Percentiles rank a stretch among this genome's conserved stretches.
Conservation (phyloP, 2,797 vertebrate genomes). For the Acanthornis magna region DNA sequence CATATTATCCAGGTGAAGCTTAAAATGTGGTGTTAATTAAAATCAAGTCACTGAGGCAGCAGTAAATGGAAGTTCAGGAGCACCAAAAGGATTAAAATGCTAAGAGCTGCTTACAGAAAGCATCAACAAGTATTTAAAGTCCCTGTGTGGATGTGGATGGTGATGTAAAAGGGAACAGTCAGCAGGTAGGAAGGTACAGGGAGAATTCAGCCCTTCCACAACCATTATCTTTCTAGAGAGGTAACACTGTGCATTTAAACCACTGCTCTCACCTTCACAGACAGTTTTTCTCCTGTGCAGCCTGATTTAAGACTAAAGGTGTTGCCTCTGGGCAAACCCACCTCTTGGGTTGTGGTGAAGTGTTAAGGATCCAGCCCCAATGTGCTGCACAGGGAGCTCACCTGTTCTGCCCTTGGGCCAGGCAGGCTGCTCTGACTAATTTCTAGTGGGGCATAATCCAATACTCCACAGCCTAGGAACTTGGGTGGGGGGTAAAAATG, state of each 20-base stretch:
- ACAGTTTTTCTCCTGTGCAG: neutral
- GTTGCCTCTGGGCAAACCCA: neutral
- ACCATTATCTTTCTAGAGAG: neutral
- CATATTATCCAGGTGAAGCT: neutral
- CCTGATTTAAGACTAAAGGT: no score
- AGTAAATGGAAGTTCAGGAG: neutral
- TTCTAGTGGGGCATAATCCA: neutral
- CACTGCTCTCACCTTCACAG: neutral
- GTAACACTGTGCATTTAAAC: neutral
- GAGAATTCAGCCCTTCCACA: neutral
- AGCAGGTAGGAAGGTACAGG: neutral
- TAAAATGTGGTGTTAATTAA: neutral
- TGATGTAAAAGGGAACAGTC: neutral
- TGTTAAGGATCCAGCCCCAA: neutral
- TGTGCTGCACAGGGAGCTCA: no score
- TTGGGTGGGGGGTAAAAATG: neutral
- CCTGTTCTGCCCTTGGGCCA: no score
- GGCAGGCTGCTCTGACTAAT: neutral
- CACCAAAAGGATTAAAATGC: neutral
- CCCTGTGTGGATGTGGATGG: no score
- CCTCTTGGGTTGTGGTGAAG: fast-evolving
- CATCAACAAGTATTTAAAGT: neutral
- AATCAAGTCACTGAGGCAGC: neutral
- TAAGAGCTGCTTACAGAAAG: neutral
- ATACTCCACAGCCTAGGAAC: neutral